Evolutionary conservation across 37 sponge, comb jelly and placozoan genomes (phyloP), one percentile per base, ranked within the genome.

Genomic region (Aphrocallistes beatrix): DNA sequence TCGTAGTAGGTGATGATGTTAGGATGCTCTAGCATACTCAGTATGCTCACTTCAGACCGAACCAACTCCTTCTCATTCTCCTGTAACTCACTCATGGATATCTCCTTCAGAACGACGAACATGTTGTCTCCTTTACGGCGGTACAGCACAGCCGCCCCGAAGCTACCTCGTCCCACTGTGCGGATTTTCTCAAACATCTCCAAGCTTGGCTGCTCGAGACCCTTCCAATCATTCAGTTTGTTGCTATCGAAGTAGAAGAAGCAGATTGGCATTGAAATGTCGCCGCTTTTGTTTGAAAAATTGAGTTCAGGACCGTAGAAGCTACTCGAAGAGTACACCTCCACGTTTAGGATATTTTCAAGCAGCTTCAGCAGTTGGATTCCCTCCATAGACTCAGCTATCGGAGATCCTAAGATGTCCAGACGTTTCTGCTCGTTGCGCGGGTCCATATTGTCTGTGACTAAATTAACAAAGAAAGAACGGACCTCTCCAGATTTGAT

Each of bases 1-100:
- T 98, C 99, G 38, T 98, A 95, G 88, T 93, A 95, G 75, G 90
- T 90, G 86, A 98, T 91, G 51, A 98, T 98, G 87, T 98, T 89
- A 36, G 99, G 99, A 39, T 98, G 99, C 51, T 98, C 92, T 81
- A 98, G 86, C 85, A 90, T 89, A 21, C 87, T 82, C 32, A 98
- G 84, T 10, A 98, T 90, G 30, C 51, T 30, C 36, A 94, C 94
- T 88, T 98, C 99, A 47, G 91, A 95, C 39, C 95, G 37, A 13
- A 94, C 96, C 1, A 81, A 39, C 1, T 51, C 51, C 10, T 96
- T 84, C 88, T 98, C 94, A 13, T 81, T 82, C 82, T 90, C 90
- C 25, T 83, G 89, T 47, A 98, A 88, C 1, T 93, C 96, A 82
- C 93, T 45, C 83, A 98, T 75, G 85, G 93, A 92, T 9, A 98